Evolutionary conservation across 2,888 invertebrate species (phyloP).

Genomic region (Eilema sororculum): DNA sequence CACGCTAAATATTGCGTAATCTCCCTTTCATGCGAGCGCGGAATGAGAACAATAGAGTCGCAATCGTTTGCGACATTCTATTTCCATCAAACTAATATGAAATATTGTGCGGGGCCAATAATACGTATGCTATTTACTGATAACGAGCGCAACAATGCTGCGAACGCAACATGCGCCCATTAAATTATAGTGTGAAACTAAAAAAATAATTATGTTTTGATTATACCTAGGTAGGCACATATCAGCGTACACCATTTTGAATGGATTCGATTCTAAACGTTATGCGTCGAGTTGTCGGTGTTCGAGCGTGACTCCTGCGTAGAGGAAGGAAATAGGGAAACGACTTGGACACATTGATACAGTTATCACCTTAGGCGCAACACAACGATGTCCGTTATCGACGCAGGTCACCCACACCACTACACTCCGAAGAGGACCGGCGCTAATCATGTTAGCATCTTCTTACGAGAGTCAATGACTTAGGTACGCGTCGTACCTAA

Average conservation of each 20-base stretch:
- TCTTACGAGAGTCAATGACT: no score
- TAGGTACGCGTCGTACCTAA: no score
- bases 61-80: slow-evolving; percentile 16
- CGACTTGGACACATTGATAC: background rate
- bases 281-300: background rate
- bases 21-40: background rate
- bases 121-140: slow-evolving; percentile 26
- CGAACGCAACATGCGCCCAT: slow-evolving; percentile 1
- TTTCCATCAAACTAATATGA: slow-evolving; percentile 16
- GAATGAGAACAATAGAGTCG: slow-evolving; percentile 17
- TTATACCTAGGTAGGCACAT: slow-evolving; percentile 4
- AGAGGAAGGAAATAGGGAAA: background rate
- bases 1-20: slow-evolving; percentile 10
- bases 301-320: background rate
- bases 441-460: slow-evolving; percentile 2
- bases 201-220: slow-evolving; percentile 15
- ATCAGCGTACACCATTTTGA: background rate
- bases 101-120: slow-evolving; percentile 21
- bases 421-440: background rate
- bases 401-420: background rate
- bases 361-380: no score
- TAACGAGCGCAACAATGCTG: slow-evolving; percentile 18
- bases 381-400: background rate
- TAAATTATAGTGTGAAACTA: slow-evolving; percentile 16
- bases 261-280: background rate